Percentiles rank a stretch among this genome's conserved stretches.
Evolutionary conservation across 2,113 vertebrate species (phyloP).

Genomic region (Phrynosoma blainvillii): DNA sequence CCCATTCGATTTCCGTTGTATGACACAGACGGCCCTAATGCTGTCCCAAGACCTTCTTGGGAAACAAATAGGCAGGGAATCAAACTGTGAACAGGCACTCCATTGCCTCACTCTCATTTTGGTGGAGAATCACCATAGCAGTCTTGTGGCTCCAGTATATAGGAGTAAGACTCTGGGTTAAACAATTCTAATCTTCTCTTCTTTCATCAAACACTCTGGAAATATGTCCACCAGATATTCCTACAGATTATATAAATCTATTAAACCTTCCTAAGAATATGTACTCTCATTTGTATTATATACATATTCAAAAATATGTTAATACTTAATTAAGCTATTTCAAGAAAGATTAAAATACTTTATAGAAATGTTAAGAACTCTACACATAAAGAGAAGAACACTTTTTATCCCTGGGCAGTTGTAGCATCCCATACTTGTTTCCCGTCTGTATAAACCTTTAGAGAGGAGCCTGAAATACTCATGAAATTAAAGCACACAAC

Average conservation of each 20-base stretch:
- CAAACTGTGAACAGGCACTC: background rate
- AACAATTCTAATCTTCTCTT: background rate
- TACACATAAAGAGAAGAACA: background rate
- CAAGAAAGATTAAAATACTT: background rate
- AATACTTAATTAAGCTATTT: background rate
- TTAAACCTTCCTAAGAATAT: background rate
- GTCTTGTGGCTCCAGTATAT: background rate
- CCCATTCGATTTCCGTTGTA: background rate
- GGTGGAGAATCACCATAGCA: background rate
- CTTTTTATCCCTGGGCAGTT: too few relatives aligned
- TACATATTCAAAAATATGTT: background rate
- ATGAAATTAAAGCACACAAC: background rate
- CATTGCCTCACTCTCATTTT: background rate
- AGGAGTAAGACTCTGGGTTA: background rate
- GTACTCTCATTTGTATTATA: background rate
- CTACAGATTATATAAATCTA: background rate
- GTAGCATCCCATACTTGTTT: background rate
- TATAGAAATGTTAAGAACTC: background rate
- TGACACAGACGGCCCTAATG: background rate
- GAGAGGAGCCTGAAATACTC: background rate
- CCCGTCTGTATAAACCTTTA: fast-evolving
- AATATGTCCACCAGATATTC: background rate
- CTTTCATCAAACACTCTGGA: background rate
- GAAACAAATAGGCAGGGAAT: background rate
- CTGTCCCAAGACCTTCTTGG: background rate